Conservation (phyloP, 2,113 vertebrate species). For the Epinephelus fuscoguttatus region DNA sequence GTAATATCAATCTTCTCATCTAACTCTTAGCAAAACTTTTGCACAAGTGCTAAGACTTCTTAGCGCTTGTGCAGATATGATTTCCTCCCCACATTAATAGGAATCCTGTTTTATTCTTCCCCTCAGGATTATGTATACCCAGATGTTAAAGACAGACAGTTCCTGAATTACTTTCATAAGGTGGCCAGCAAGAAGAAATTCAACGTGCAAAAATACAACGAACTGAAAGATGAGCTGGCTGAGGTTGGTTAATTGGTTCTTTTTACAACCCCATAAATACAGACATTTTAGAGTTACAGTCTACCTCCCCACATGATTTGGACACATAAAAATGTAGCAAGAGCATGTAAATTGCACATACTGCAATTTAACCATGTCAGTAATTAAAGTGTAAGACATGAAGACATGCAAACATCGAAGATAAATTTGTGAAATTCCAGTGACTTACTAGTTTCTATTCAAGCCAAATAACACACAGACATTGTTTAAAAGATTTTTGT, state of each 20-base stretch:
- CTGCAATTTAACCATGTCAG: neutral
- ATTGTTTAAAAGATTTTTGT: too few relatives aligned
- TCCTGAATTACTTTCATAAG: conserved; percentile 91
- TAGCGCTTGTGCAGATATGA: neutral
- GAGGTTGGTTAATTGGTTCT: conserved; percentile 82
- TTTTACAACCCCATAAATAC: neutral
- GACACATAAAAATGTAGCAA: neutral
- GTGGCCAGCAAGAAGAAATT: conserved; percentile 87
- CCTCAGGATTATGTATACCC: conserved; percentile 93
- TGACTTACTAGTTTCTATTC: too few relatives aligned
- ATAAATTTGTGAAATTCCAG: too few relatives aligned
- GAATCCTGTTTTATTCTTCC: neutral
- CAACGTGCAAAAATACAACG: conserved; percentile 90
- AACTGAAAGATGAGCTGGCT: conserved; percentile 89
- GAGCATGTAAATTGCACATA: neutral
- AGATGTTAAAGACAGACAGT: conserved; percentile 88
- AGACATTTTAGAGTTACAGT: neutral
- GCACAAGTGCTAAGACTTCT: too few relatives aligned
- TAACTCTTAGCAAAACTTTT: too few relatives aligned
- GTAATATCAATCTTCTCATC: neutral
- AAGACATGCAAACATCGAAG: neutral
- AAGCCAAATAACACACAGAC: too few relatives aligned
- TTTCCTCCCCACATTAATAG: neutral
- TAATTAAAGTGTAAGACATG: neutral
- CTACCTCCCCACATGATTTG: neutral